These are phyloP conservation scores for Tromatobia lineatoria DNA, from an alignment of 2,888 invertebrate genomes.

Conservation along the genomic window DNA sequence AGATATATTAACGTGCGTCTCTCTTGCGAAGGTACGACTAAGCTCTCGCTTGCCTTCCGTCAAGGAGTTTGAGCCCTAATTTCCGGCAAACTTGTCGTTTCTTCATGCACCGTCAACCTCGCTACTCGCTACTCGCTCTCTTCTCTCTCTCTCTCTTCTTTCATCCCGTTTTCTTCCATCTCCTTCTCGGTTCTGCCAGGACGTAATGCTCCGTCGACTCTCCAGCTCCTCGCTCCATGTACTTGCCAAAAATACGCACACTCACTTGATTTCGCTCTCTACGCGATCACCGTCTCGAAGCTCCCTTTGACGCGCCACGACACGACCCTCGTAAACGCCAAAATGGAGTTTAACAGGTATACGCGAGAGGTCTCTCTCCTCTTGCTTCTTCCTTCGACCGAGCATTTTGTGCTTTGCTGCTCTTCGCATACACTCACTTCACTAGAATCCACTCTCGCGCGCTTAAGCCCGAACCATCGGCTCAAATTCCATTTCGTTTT, in stretches of 20 bases:
- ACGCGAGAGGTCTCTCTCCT: conserved; percentile 63
- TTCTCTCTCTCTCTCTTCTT: conserved; percentile 30
- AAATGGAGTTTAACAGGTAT: conserved; percentile 75
- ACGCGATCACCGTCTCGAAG: conserved; percentile 52
- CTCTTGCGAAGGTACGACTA: neutral
- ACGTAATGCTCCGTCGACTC: conserved; percentile 52
- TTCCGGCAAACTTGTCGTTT: conserved; percentile 66
- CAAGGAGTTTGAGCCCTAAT: conserved; percentile 64
- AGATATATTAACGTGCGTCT: conserved; percentile 38
- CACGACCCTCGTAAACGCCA: conserved; percentile 67
- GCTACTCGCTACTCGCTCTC: conserved; percentile 49
- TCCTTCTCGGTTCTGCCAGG: conserved; percentile 24
- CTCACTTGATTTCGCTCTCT: conserved; percentile 34
- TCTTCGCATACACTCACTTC: conserved; percentile 55
- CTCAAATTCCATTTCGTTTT: conserved; percentile 18
- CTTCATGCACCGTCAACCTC: conserved; percentile 60
- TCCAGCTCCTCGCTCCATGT: conserved; percentile 36
- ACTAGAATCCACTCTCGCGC: conserved; percentile 58
- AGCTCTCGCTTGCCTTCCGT: conserved; percentile 31
- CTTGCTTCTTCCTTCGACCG: conserved; percentile 38
- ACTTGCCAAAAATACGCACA: conserved; percentile 59
- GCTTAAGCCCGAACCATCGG: conserved; percentile 52
- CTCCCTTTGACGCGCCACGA: conserved; percentile 71
- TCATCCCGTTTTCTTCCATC: neutral
- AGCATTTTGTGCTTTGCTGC: conserved; percentile 60